phyloP scores from a whole-genome alignment of 2,797 vertebrate genomes.

The Arnoldichthys spilopterus region DNA sequence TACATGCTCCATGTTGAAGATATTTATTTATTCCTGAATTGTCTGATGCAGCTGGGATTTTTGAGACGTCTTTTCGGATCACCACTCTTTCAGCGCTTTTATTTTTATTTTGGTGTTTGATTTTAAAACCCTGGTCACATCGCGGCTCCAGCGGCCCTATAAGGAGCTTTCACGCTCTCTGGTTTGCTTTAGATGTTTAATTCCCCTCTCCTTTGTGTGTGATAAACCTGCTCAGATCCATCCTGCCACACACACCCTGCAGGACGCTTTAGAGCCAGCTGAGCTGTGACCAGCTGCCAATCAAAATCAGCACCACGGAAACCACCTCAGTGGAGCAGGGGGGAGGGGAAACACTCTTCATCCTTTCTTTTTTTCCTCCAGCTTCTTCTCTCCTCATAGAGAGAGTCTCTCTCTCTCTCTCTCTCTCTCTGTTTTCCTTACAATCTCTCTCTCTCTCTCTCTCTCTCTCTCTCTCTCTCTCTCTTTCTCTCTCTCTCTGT shows the following conservation, averaged over 20 bases:
- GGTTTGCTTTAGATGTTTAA: slow-evolving; percentile 99
- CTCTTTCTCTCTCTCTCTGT: slow-evolving; percentile 16
- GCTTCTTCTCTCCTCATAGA: neutral
- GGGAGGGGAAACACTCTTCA: slow-evolving; percentile 77
- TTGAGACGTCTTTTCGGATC: neutral
- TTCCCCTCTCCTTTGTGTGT: slow-evolving; percentile 99
- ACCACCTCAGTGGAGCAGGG: slow-evolving; percentile 83
- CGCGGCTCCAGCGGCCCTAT: slow-evolving; percentile 96
- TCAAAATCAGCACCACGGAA: slow-evolving; percentile 98
- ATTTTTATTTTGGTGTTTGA: slow-evolving; percentile 50
- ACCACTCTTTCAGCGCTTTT: slow-evolving; percentile 52
- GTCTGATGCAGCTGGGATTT: neutral
- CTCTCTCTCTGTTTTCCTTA: slow-evolving; percentile 18
- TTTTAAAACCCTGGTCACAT: slow-evolving; percentile 99
- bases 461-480: slow-evolving; percentile 28
- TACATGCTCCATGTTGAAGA: neutral
- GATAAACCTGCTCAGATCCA: slow-evolving; percentile 98
- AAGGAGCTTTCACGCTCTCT: slow-evolving; percentile 99
- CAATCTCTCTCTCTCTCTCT: neutral
- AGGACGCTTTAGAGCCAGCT: slow-evolving; percentile 99
- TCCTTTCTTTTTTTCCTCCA: slow-evolving; percentile 13
- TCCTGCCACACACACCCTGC: slow-evolving; percentile 98
- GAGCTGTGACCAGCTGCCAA: slow-evolving; percentile 99
- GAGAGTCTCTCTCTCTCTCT: neutral
- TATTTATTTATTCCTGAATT: neutral